These are phyloP conservation scores for Passer montanus DNA, from an alignment of 2,113 vertebrate species.

Conservation along the genomic window DNA sequence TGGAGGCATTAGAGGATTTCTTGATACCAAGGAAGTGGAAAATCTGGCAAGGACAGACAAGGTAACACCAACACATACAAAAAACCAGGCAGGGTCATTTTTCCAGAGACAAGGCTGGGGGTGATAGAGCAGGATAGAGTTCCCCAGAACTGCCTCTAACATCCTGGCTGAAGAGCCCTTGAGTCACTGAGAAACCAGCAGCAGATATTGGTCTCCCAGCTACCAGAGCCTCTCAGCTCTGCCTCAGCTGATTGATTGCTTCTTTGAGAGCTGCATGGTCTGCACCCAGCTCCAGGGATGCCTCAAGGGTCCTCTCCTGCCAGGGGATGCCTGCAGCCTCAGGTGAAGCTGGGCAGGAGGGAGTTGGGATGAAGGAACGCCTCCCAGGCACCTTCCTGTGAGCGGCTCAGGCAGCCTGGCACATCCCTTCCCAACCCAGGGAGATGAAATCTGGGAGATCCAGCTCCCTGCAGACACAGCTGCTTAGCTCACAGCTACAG, in stretches of 20 bases:
- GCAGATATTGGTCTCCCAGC: neutral
- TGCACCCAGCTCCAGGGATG: neutral
- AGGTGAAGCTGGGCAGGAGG: neutral
- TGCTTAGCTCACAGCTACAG: neutral
- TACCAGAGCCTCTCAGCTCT: neutral
- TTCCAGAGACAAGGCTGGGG: neutral
- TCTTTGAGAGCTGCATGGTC: neutral
- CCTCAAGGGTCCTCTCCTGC: neutral
- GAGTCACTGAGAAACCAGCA: neutral
- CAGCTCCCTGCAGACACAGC: neutral
- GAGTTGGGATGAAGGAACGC: neutral
- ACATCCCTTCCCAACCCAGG: neutral
- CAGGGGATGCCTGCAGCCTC: neutral
- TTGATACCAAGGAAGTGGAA: neutral
- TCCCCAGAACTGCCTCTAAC: neutral
- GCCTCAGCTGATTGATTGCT: accelerated
- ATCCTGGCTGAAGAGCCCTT: neutral
- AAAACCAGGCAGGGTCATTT: neutral
- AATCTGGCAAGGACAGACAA: neutral
- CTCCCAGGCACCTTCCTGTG: neutral
- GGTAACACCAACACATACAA: neutral
- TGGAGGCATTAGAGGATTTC: neutral
- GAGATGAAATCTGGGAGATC: neutral
- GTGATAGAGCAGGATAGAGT: accelerated
- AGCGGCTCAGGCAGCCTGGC: neutral